phyloP scores from a whole-genome alignment of 2,113 vertebrate genomes.

The Anas platyrhynchos region DNA sequence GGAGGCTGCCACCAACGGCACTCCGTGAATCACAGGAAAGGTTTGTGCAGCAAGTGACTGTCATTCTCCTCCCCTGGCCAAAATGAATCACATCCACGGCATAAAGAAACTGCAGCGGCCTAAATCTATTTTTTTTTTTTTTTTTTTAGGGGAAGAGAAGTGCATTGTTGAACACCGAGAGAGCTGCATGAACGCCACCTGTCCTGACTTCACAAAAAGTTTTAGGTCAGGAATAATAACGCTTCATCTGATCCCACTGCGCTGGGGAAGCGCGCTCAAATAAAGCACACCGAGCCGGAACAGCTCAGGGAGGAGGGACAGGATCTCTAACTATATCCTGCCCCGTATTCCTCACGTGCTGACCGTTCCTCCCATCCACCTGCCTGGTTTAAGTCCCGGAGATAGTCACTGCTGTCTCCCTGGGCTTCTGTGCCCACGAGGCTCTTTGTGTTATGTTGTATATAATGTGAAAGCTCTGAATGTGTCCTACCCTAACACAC shows the following conservation, averaged over 20 bases:
- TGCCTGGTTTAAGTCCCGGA: neutral
- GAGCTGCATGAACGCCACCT: neutral
- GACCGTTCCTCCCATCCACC: neutral
- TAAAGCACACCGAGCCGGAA: neutral
- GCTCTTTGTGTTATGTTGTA: neutral
- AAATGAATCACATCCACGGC: constrained; percentile 54
- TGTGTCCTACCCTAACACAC: rapidly evolving
- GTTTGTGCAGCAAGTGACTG: constrained; percentile 64
- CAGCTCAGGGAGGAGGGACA: neutral
- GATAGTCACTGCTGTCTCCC: neutral
- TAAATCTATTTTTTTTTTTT: neutral
- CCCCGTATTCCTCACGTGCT: neutral
- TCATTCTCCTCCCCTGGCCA: constrained; percentile 51
- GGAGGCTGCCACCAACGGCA: constrained; percentile 53
- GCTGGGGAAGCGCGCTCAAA: neutral
- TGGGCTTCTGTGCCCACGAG: neutral
- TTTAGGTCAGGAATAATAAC: neutral
- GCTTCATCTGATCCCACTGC: neutral
- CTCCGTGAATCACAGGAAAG: constrained; percentile 69
- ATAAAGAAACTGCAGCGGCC: constrained; percentile 39
- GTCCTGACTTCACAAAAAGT: neutral
- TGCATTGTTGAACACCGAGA: neutral
- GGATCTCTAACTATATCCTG: constrained; percentile 11
- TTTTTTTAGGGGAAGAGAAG: neutral
- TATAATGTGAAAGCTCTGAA: neutral